Evolutionary conservation across 2,113 vertebrate species (phyloP), one percentile per base, ranked within the genome.

Genomic region (Corythaeola cristata): DNA sequence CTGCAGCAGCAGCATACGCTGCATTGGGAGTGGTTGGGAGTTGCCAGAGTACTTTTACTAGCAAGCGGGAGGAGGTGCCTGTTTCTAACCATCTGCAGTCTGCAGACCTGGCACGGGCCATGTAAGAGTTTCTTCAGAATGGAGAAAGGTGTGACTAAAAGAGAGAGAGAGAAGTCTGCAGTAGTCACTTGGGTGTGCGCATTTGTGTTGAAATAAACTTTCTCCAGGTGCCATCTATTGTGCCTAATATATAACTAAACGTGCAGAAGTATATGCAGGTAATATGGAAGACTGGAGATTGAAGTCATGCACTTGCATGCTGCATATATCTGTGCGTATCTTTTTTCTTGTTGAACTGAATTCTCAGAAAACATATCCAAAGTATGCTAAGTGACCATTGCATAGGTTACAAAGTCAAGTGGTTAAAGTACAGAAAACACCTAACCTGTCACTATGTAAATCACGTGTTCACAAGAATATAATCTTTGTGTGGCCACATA

Each of bases 121-220:
- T 27, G 17, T 16, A 30, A 41, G 28, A 52, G 3, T 32, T 79
- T 55, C 45, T 79, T 81, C 27, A 53, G 21, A 67, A 47, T 3
- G 67, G 35, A 20, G 53, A 37, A 72, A 72, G 27, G 12, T 60
- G 17, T 45, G 62, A n/a, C 30, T 68, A 20, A 7, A 20, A 60
- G 21, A 55, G 30, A 20, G 30, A 20, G 35, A 55, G 8, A 39
- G 23, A 27, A 17, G 7, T n/a, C 44, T n/a, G 11, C 33, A 44
- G 5, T 12, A 12, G 18, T 44, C 69, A 23, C 9, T 50, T 30
- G 11, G 9, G 30, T 53, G 37, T 5, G 4, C 0, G 1, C 12
- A 14, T 35, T 27, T 59, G 27, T 24, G n/a, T 27, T 2, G 1
- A 67, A 80, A 62, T 14, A 50, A 52, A 53, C 15, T 67, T 81